These are phyloP conservation scores for Ambastaia sidthimunki DNA, from an alignment of 2,797 vertebrate genomes.

Conservation along the genomic window DNA sequence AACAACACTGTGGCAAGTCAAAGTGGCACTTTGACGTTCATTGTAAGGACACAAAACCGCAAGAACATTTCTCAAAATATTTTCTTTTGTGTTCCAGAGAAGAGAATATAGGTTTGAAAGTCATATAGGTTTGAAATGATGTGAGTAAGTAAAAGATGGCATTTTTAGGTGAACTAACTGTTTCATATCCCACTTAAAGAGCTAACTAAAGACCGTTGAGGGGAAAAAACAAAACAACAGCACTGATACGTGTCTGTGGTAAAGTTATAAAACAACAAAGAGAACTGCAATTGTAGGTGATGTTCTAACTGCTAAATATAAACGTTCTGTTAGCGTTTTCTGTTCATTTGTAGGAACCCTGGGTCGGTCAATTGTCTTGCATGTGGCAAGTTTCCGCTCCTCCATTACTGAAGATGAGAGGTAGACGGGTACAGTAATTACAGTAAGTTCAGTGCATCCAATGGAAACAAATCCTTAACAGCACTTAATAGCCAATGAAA, in stretches of 20 bases:
- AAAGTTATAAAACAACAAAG: slow-evolving; percentile 4
- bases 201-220: neutral
- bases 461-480: slow-evolving; percentile 33
- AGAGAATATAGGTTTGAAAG: no score
- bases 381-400: slow-evolving; percentile 25
- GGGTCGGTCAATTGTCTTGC: slow-evolving; percentile 43
- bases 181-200: slow-evolving; percentile 8
- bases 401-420: slow-evolving; percentile 46
- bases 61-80: no score
- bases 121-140: no score
- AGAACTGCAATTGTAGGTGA: slow-evolving; percentile 6
- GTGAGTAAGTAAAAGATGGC: neutral
- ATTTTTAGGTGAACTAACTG: no score
- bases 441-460: slow-evolving; percentile 43
- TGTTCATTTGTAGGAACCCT: slow-evolving; percentile 36
- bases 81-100: no score
- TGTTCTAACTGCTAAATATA: slow-evolving; percentile 29
- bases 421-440: slow-evolving; percentile 35
- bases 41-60: no score
- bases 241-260: slow-evolving; percentile 4
- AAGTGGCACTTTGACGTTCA: no score
- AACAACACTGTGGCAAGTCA: no score
- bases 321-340: slow-evolving; percentile 6
- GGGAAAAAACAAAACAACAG: neutral
- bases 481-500: slow-evolving; percentile 43